These are phyloP conservation scores for Drosophila greeni DNA, from an alignment of 2,888 invertebrate species.

Conservation along the genomic window DNA sequence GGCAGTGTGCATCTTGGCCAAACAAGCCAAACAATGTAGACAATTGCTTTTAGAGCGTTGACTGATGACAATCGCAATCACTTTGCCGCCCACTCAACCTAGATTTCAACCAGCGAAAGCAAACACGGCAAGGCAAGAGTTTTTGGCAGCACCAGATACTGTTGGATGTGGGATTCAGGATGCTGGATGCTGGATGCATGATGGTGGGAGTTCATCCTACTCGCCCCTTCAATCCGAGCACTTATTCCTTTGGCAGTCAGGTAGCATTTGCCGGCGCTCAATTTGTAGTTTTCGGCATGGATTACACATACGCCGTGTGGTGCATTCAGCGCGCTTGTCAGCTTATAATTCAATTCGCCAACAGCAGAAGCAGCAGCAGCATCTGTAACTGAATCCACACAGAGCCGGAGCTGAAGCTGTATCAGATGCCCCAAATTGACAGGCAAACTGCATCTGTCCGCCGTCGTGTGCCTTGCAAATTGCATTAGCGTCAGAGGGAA, in stretches of 20 bases:
- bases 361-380: constrained; percentile 2
- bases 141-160: constrained; percentile 23
- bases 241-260: constrained; percentile 39
- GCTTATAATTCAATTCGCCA: constrained; percentile 61
- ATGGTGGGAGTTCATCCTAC: constrained; percentile 14
- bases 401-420: constrained; percentile 5
- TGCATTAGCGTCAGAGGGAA: constrained; percentile 57
- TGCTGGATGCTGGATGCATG: background rate
- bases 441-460: constrained; percentile 22
- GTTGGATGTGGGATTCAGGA: constrained; percentile 4
- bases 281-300: constrained; percentile 62
- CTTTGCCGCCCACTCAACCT: constrained; percentile 72
- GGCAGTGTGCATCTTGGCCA: constrained; percentile 62
- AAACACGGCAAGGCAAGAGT: constrained; percentile 36
- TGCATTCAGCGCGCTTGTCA: constrained; percentile 37
- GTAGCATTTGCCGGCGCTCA: constrained; percentile 58
- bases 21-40: constrained; percentile 73
- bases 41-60: constrained; percentile 73
- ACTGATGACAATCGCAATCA: constrained; percentile 73
- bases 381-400: constrained; percentile 22
- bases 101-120: constrained; percentile 56
- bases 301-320: constrained; percentile 56
- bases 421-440: constrained; percentile 36
- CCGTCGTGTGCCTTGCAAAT: constrained; percentile 50
- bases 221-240: background rate